A percentile compares a stretch with the other conserved stretches of the same genome.
Evolutionary conservation across 2,797 vertebrate species (phyloP).

Genomic region (Lepilemur ruficaudatus): DNA sequence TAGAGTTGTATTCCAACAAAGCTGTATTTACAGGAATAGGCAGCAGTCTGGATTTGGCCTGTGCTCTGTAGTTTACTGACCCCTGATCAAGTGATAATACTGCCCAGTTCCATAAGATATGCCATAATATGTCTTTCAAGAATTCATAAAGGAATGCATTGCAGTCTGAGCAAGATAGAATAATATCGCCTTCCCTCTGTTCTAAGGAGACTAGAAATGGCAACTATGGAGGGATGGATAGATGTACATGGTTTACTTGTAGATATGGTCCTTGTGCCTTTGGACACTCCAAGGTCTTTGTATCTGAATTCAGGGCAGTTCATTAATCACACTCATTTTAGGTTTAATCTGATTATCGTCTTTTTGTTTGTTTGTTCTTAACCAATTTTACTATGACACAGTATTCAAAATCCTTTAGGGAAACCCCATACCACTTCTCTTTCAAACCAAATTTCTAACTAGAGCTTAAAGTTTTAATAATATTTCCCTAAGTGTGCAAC

Average conservation of each 20-base stretch:
- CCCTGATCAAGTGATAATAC: constrained; percentile 5
- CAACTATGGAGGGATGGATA: neutral
- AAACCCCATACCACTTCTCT: neutral
- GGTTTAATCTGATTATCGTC: neutral
- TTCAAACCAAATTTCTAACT: constrained; percentile 17
- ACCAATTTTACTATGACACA: neutral
- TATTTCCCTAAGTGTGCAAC: neutral
- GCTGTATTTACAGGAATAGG: constrained; percentile 24
- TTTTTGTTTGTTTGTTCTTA: neutral
- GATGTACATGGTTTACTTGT: neutral
- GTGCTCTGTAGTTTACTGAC: neutral
- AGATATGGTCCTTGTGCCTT: neutral
- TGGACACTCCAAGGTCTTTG: neutral
- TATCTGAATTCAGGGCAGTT: constrained; percentile 4
- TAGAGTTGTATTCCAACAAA: neutral
- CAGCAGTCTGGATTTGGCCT: neutral
- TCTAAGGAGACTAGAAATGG: neutral
- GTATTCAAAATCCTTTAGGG: constrained; percentile 6
- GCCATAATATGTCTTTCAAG: neutral
- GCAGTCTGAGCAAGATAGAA: neutral
- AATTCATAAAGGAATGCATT: neutral
- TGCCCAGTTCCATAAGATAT: neutral
- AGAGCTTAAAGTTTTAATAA: neutral
- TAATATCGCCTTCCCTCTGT: neutral
- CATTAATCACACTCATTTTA: neutral